Evolutionary conservation across 2,797 vertebrate species (phyloP).

Genomic region (Leuciscus waleckii): DNA sequence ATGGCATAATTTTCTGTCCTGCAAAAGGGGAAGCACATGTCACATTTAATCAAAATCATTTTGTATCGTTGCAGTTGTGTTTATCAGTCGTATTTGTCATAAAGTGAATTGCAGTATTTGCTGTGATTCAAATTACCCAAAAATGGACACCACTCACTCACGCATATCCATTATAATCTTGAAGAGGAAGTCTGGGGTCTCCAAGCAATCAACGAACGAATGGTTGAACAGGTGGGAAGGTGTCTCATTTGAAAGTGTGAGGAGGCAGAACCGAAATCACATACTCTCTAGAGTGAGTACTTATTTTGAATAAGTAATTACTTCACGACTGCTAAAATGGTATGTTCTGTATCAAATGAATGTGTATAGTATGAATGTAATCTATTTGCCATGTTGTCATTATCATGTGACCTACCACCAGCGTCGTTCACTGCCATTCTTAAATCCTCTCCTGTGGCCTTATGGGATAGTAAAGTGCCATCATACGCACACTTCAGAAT

Average conservation of each 20-base stretch:
- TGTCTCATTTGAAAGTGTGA: slow-evolving; percentile 23
- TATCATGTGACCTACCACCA: too few relatives aligned
- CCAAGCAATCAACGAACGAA: background rate
- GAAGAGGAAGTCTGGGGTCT: background rate
- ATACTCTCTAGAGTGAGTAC: too few relatives aligned
- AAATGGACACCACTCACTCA: background rate
- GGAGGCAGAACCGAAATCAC: background rate
- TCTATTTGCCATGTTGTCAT: too few relatives aligned
- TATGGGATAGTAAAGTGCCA: too few relatives aligned
- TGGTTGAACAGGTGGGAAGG: slow-evolving; percentile 10
- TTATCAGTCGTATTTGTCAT: background rate
- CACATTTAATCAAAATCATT: background rate
- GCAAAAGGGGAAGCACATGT: background rate
- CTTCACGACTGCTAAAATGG: too few relatives aligned
- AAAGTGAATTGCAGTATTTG: background rate
- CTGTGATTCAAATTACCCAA: background rate
- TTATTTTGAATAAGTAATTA: too few relatives aligned
- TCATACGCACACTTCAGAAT: too few relatives aligned
- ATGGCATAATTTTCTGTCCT: background rate
- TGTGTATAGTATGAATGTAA: too few relatives aligned
- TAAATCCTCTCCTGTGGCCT: too few relatives aligned
- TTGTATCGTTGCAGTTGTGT: background rate
- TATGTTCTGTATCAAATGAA: too few relatives aligned
- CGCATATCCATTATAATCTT: background rate
- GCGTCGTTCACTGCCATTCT: too few relatives aligned